Percentiles rank a stretch among this genome's conserved stretches.
Evolutionary conservation across 2,888 invertebrate species (phyloP).

Genomic region (Ectemnius lituratus): DNA sequence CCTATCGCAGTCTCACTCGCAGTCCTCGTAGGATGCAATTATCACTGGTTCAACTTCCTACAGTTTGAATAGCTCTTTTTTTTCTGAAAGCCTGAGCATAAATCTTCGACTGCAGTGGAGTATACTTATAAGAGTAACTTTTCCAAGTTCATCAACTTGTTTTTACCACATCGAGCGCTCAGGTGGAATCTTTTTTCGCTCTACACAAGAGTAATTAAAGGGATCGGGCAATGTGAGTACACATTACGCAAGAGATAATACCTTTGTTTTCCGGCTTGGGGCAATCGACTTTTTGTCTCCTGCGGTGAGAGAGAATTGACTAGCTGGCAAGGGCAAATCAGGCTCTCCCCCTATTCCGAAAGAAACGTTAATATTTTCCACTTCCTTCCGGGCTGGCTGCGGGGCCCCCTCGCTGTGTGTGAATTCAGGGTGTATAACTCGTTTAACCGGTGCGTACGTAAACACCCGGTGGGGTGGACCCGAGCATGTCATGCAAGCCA

Average conservation of each 20-base stretch:
- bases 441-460: constrained; percentile 50
- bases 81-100: neutral
- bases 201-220: neutral
- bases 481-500: constrained; percentile 13
- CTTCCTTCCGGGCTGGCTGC: constrained; percentile 63
- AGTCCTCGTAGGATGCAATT: constrained; percentile 6
- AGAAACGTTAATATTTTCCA: constrained; percentile 64
- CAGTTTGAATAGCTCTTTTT: constrained; percentile 9
- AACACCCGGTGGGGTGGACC: constrained; percentile 42
- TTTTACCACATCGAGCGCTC: neutral
- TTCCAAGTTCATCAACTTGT: too few species aligned
- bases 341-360: constrained; percentile 20
- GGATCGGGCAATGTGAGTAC: neutral
- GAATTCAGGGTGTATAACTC: constrained; percentile 48
- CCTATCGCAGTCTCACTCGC: neutral
- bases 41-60: constrained; percentile 27
- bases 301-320: neutral
- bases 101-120: too few species aligned
- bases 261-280: neutral
- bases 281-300: neutral
- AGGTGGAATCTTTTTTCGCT: neutral
- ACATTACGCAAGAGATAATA: neutral
- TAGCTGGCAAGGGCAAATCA: neutral
- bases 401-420: constrained; percentile 21
- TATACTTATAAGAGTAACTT: too few species aligned